Percentiles rank a stretch among this genome's conserved stretches.
Conservation (phyloP, 2,113 vertebrate genomes). For the Leucoraja erinaceus region DNA sequence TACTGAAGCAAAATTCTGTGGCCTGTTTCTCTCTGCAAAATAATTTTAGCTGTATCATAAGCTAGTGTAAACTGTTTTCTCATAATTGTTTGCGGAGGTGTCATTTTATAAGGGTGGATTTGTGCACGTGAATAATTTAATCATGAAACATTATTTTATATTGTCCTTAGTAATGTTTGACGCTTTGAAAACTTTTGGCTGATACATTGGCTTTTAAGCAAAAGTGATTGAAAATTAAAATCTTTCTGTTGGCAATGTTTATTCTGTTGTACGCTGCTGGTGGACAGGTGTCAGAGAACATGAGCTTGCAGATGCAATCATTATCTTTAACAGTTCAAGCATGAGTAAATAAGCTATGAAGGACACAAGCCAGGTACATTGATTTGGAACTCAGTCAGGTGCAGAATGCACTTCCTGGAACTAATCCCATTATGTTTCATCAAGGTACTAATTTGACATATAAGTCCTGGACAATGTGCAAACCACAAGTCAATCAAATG, state of each 20-base stretch:
- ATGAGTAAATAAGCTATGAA: not conserved
- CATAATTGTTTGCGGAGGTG: not conserved
- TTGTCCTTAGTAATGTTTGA: not conserved
- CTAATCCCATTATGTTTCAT: not conserved
- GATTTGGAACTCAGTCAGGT: not conserved
- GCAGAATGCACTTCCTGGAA: not conserved
- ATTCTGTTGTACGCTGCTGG: not conserved
- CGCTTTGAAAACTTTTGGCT: not conserved
- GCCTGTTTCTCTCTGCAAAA: no score
- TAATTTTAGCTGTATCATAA: no score
- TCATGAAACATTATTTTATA: not conserved
- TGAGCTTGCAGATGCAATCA: constrained; percentile 8
- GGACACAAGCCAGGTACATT: not conserved
- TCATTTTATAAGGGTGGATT: not conserved
- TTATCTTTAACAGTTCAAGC: not conserved
- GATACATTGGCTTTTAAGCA: not conserved
- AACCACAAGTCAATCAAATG: not conserved
- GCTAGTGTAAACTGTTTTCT: not conserved
- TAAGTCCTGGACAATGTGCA: not conserved
- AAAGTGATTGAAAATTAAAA: not conserved
- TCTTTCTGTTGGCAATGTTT: not conserved
- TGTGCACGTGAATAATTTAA: not conserved
- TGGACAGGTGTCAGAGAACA: not conserved
- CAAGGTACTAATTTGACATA: not conserved
- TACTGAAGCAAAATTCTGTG: no score